Evolutionary conservation across 2,888 invertebrate genomes (phyloP).

Genomic region (Oegoconia quadripuncta): DNA sequence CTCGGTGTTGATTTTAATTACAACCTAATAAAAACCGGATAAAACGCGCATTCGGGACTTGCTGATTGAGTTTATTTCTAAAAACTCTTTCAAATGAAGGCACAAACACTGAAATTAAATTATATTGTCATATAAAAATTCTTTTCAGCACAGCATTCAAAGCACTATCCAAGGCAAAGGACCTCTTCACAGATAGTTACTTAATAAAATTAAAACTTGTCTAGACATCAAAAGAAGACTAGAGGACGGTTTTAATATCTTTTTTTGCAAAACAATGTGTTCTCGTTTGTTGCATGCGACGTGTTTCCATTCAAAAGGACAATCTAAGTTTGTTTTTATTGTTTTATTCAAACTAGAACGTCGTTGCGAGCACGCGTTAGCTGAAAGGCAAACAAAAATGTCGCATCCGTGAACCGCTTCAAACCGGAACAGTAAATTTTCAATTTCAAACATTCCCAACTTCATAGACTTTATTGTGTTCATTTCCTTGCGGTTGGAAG

Average conservation of each 20-base stretch:
- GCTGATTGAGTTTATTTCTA: too few relatives aligned
- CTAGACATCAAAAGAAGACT: neutral
- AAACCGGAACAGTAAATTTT: slow-evolving; percentile 7
- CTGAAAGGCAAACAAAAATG: neutral
- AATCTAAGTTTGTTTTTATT: neutral
- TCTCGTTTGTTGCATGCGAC: neutral
- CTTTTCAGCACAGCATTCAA: neutral
- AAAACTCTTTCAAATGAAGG: too few relatives aligned
- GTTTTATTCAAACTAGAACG: neutral
- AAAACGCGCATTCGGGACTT: too few relatives aligned
- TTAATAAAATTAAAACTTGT: neutral
- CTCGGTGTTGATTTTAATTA: too few relatives aligned
- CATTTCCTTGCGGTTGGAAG: neutral
- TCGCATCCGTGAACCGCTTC: too few relatives aligned
- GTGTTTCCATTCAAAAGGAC: neutral
- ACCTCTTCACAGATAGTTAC: neutral
- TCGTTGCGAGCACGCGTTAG: neutral
- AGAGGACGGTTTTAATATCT: neutral
- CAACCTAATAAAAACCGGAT: too few relatives aligned
- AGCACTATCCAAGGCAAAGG: neutral
- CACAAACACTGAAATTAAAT: too few relatives aligned
- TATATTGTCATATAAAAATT: too few relatives aligned
- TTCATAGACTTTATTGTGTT: neutral
- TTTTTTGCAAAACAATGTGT: neutral
- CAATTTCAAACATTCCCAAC: slow-evolving; percentile 2